Conservation (phyloP, 2,888 invertebrate species). For the Dendrolimus houi region DNA sequence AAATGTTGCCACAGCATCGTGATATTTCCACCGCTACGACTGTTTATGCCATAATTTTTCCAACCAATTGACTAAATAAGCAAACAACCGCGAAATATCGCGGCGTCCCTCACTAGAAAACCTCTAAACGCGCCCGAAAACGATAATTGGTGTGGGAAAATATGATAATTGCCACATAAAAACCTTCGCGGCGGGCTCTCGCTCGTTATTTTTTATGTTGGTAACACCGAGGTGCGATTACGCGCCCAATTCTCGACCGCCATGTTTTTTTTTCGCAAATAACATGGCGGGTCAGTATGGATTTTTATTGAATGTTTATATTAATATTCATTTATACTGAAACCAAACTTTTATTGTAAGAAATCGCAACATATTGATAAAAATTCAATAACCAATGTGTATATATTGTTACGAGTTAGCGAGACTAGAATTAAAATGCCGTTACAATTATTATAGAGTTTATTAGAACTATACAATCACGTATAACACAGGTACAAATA, state of each 20-base stretch:
- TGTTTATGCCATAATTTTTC: constrained; percentile 3
- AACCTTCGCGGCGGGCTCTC: constrained; percentile 46
- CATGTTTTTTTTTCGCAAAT: constrained; percentile 30
- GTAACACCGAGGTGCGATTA: constrained; percentile 34
- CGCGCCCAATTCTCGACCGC: constrained; percentile 17
- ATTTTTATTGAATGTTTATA: neutral
- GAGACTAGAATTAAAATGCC: too few species aligned
- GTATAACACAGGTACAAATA: too few species aligned
- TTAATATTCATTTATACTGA: too few species aligned
- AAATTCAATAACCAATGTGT: too few species aligned
- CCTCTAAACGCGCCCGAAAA: constrained; percentile 38
- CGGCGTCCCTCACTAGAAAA: neutral
- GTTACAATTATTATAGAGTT: too few species aligned
- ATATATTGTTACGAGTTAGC: too few species aligned
- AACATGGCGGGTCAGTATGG: neutral
- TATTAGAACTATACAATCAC: too few species aligned
- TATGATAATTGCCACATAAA: constrained; percentile 62
- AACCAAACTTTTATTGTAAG: too few species aligned
- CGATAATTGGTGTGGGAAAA: constrained; percentile 55
- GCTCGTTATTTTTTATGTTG: constrained; percentile 55
- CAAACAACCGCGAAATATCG: neutral
- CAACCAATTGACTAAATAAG: constrained; percentile 21
- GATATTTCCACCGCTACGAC: neutral
- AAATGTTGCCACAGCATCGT: too few species aligned
- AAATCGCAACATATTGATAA: too few species aligned